These are phyloP conservation scores for Babylonia areolata DNA, from an alignment of 1,140 invertebrate species.

Conservation along the genomic window DNA sequence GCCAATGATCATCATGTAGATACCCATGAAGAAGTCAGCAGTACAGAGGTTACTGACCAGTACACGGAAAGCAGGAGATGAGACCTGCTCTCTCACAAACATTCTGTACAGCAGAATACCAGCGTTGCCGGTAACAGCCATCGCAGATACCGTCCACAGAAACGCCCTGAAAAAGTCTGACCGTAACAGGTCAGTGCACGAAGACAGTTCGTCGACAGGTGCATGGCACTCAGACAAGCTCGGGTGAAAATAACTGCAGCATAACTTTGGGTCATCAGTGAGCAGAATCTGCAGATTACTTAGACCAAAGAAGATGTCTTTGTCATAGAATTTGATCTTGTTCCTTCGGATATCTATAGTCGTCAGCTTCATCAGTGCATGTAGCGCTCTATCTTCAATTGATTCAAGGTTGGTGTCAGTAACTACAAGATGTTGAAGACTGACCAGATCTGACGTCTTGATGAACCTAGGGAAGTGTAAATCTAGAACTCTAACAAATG, in stretches of 20 bases:
- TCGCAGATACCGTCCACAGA: slow-evolving; percentile 48
- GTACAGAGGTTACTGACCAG: slow-evolving; percentile 57
- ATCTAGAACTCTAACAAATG: slow-evolving; percentile 36
- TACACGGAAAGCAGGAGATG: slow-evolving; percentile 39
- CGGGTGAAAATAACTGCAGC: slow-evolving; percentile 43
- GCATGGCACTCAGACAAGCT: slow-evolving; percentile 46
- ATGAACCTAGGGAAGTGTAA: slow-evolving; percentile 33
- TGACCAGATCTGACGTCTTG: slow-evolving; percentile 27
- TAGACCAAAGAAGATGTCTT: slow-evolving; percentile 40
- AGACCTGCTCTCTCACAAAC: slow-evolving; percentile 22
- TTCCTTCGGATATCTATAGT: slow-evolving; percentile 41
- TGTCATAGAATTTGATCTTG: slow-evolving; percentile 25
- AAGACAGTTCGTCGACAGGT: slow-evolving; percentile 49
- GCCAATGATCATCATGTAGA: slow-evolving; percentile 67
- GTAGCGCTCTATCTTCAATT: slow-evolving; percentile 31
- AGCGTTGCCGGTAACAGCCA: slow-evolving; percentile 55
- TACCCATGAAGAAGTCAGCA: slow-evolving; percentile 67
- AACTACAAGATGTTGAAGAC: slow-evolving; percentile 30
- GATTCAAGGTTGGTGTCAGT: not conserved
- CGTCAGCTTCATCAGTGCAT: not conserved
- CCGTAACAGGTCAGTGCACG: slow-evolving; percentile 39
- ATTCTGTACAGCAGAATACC: slow-evolving; percentile 47
- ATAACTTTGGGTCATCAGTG: slow-evolving; percentile 47
- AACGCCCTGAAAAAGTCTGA: slow-evolving; percentile 37
- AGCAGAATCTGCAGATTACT: slow-evolving; percentile 37